Base-by-base conservation (phyloP, 2,888 invertebrate genomes). In the Julus scandinavius region DNA sequence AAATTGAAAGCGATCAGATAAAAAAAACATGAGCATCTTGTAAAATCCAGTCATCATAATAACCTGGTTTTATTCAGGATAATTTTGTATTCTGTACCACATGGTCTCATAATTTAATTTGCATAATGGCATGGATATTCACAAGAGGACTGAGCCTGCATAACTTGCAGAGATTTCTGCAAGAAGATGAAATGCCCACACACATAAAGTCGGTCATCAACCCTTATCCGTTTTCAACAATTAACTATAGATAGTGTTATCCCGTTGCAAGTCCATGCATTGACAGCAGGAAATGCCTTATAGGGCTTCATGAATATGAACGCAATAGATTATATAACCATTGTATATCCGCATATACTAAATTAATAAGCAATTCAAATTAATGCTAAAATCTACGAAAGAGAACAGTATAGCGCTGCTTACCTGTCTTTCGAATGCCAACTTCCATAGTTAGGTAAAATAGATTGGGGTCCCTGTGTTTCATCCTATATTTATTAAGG, bases 361-460 rank as follows among this genome's bases (percentile, higher is more conserved):
- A 63, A 63, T 63, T 63, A 63, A 63, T n/a, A 63, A n/a, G n/a
- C 2, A 17, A n/a, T 63, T 63, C n/a, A 63, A 63, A 63, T 63
- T 63, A 17, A 63, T 13, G 17, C n/a, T 63, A 1, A 63, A 63
- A 63, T 13, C 58, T 3, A n/a, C 17, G 58, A 63, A 17, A n/a
- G 41, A 45, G 41, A 63, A 17, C 83, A 13, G 4, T 83, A n/a
- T 20, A 72, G 40, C 83, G 41, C 41, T 87, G 88, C 90, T 90
- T 90, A 92, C 92, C 92, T 13, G 96, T 96, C 89, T 96, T 95
- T 87, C 97, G 94, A 87, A 97, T 96, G 20, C 96, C 95, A 86
- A 98, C 97, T 93, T 98, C 98, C 98, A 98, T 98, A 91, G 97
- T 97, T 88, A 98, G 94, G 93, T 97, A 97, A 93, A 97, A 98